Evolutionary conservation across 2,797 vertebrate species (phyloP), one percentile per base, ranked within the genome.

Genomic region (Macroramphosus scolopax): DNA sequence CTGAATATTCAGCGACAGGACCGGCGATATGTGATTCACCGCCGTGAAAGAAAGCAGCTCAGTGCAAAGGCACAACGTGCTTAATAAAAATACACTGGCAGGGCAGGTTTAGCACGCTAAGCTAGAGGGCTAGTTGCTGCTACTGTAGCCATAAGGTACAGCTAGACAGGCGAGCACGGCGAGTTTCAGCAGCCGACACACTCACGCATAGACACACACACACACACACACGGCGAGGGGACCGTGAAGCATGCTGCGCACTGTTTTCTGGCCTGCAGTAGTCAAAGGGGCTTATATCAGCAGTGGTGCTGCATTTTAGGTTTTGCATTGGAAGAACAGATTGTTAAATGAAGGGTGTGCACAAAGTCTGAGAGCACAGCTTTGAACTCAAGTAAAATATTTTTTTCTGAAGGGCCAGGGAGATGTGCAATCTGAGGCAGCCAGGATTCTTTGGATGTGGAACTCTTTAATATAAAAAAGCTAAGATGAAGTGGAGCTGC

Each of bases 121-220:
- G 86, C 86, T 87, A 88, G 30, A 73, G 51, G 70, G 84, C 83
- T 85, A 83, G 72, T 75, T 29, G 81, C 78, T 63, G 74, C 81
- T 86, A 77, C 80, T 74, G 82, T 78, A 79, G 80, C 84, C 69
- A 76, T 66, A 68, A 73, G 68, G 59, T 50, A 61, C 63, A 77
- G 56, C 64, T 32, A 73, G 49, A 56, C 59, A 58, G 40, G 33
- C 54, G 17, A 25, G 53, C 41, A 8, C 18, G 8, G 32, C 51
- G 60, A 60, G 38, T 38, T 22, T n/a, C 29, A 31, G 43, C 51
- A 56, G 51, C 22, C 53, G 40, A 22, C 24, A 42, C 16, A 15
- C 29, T 41, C 29, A 18, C 16, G 28, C 16, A 36, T 38, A 45
- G 25, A 35, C 34, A 49, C 30, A 16, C 62, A 50, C 60, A 57